These are phyloP conservation scores for Troides helena DNA, from an alignment of 2,888 invertebrate genomes.

Conservation along the genomic window DNA sequence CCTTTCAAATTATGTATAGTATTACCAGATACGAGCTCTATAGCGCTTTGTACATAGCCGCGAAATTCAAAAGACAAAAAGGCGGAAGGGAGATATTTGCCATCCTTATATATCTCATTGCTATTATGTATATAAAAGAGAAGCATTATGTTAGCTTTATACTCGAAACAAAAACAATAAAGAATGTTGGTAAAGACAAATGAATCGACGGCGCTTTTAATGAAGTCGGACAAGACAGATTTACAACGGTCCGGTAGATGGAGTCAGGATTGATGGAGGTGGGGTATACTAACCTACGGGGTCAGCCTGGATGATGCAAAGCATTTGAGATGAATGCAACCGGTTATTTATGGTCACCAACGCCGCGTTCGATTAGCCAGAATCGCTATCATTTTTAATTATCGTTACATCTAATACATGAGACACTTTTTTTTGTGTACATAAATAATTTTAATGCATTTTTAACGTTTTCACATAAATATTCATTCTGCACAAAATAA, in stretches of 20 bases:
- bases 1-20: no score
- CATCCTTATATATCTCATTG: no score
- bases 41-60: no score
- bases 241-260: conserved; percentile 17
- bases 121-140: no score
- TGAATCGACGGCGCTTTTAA: conserved; percentile 13
- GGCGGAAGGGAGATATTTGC: no score
- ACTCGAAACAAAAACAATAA: not conserved
- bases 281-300: not conserved
- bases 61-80: no score
- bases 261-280: not conserved
- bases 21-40: no score
- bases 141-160: no score
- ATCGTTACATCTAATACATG: not conserved
- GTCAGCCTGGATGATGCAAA: conserved; percentile 10
- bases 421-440: not conserved
- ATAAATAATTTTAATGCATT: no score
- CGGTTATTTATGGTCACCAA: not conserved
- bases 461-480: no score
- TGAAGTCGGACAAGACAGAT: conserved; percentile 15
- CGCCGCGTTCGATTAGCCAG: not conserved
- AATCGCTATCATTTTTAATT: not conserved
- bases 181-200: conserved; percentile 3
- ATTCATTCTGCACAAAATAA: no score
- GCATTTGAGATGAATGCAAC: conserved; percentile 6